Conservation (phyloP, 2,888 invertebrate species). For the Epinotia ramella region DNA sequence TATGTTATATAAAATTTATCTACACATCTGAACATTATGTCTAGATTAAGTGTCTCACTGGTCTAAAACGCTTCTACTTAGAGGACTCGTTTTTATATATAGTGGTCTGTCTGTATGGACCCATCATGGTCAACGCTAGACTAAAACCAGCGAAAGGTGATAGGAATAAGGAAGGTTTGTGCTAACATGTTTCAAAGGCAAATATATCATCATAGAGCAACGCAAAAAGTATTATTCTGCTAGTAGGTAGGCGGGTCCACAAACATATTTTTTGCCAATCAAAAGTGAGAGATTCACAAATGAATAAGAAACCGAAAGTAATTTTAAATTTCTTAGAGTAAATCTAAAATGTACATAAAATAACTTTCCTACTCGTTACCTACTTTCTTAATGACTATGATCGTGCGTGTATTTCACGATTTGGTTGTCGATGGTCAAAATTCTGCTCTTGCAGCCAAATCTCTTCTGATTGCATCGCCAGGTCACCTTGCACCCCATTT, state of each 20-base stretch:
- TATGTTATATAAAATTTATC: neutral
- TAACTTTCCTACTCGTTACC: neutral
- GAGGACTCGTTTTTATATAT: neutral
- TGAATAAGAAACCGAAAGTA: neutral
- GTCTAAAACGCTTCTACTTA: neutral
- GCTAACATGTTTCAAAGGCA: neutral
- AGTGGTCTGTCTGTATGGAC: neutral
- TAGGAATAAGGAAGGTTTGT: neutral
- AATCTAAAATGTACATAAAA: no score
- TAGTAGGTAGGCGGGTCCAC: neutral
- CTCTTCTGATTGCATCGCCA: slow-evolving; percentile 55
- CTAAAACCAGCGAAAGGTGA: neutral
- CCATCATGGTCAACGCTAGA: neutral
- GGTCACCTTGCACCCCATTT: slow-evolving; percentile 3
- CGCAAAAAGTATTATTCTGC: neutral
- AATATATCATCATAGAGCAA: neutral
- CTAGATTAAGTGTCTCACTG: neutral
- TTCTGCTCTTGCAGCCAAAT: slow-evolving; percentile 56
- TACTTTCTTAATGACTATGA: slow-evolving; percentile 7
- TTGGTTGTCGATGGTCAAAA: slow-evolving; percentile 52
- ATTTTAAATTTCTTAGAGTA: no score
- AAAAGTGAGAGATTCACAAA: neutral
- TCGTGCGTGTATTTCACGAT: slow-evolving; percentile 48
- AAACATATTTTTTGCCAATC: neutral
- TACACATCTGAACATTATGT: neutral